Conservation (phyloP, 2,797 vertebrate species). For the Eulemur rubriventer region DNA sequence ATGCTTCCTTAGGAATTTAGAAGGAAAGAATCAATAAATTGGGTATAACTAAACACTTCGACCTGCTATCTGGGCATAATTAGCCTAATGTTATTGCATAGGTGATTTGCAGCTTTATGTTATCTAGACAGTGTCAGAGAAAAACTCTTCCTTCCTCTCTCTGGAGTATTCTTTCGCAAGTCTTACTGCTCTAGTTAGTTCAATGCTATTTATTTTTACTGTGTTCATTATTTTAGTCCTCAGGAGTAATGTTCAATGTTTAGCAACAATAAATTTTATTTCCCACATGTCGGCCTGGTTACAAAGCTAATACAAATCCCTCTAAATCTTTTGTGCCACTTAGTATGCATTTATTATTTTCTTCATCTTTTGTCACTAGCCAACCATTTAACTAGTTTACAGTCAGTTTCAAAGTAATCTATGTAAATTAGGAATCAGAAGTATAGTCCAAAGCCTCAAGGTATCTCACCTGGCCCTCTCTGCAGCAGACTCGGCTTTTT, state of each 20-base stretch:
- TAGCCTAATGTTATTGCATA: slow-evolving; percentile 4
- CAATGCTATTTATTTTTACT: slow-evolving; percentile 73
- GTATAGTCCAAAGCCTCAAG: slow-evolving; percentile 61
- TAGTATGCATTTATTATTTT: slow-evolving; percentile 71
- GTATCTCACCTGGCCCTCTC: slow-evolving; percentile 11
- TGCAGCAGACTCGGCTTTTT: slow-evolving; percentile 22
- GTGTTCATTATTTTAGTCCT: slow-evolving; percentile 66
- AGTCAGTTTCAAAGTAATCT: slow-evolving; percentile 77
- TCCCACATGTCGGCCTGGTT: slow-evolving; percentile 69
- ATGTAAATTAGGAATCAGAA: slow-evolving; percentile 75
- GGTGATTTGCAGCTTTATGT: slow-evolving; percentile 42
- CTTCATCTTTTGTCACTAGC: slow-evolving; percentile 73
- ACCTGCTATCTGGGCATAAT: slow-evolving; percentile 14
- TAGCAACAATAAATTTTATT: slow-evolving; percentile 81
- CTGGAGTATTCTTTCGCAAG: slow-evolving; percentile 57
- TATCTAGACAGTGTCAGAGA: not conserved
- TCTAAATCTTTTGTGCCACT: slow-evolving; percentile 73
- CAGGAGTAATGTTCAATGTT: slow-evolving; percentile 73
- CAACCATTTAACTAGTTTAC: slow-evolving; percentile 75
- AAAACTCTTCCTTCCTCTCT: slow-evolving; percentile 54
- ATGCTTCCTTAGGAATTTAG: slow-evolving; percentile 49
- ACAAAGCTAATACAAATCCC: slow-evolving; percentile 77
- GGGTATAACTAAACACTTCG: not conserved
- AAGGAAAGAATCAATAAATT: slow-evolving; percentile 46
- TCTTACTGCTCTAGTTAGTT: slow-evolving; percentile 68